Percentiles rank a stretch among this genome's conserved stretches.
phyloP scores from a whole-genome alignment of 2,888 invertebrate species.

The Andrena hattorfiana region DNA sequence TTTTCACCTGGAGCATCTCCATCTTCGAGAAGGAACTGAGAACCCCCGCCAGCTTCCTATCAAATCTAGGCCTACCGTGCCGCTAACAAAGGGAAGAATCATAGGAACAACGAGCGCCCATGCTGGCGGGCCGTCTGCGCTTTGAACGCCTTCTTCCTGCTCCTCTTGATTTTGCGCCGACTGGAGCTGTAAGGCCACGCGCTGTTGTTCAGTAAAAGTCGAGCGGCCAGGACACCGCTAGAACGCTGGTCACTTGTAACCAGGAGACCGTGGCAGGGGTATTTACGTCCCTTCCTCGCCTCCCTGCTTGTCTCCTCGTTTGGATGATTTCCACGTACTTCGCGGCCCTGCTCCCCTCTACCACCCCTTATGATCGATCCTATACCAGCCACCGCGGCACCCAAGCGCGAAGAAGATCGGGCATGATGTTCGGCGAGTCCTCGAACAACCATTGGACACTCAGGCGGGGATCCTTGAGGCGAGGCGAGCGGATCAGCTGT shows the following conservation, averaged over 20 bases:
- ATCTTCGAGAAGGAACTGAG: neutral
- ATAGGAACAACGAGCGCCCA: neutral
- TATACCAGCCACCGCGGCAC: conserved; percentile 21
- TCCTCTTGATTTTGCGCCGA: conserved; percentile 41
- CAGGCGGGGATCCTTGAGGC: neutral
- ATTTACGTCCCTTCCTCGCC: neutral
- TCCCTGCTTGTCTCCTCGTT: conserved; percentile 26
- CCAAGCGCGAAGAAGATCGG: conserved; percentile 18
- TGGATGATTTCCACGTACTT: conserved; percentile 39
- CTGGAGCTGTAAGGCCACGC: conserved; percentile 34
- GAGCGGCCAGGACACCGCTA: neutral
- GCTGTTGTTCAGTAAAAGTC: conserved; percentile 47
- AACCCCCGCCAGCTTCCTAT: neutral
- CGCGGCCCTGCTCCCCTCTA: neutral
- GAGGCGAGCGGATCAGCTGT: conserved; percentile 2
- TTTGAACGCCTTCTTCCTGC: conserved; percentile 28
- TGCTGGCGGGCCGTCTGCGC: neutral
- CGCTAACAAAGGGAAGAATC: neutral
- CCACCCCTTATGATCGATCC: conserved; percentile 15
- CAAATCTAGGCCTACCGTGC: neutral
- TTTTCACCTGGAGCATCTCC: conserved; percentile 16
- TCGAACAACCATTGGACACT: conserved; percentile 54
- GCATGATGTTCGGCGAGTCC: conserved; percentile 20
- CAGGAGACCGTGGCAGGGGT: conserved; percentile 12
- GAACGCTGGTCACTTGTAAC: neutral